phyloP scores from a whole-genome alignment of 2,888 invertebrate genomes.

The Chorisops tibialis region DNA sequence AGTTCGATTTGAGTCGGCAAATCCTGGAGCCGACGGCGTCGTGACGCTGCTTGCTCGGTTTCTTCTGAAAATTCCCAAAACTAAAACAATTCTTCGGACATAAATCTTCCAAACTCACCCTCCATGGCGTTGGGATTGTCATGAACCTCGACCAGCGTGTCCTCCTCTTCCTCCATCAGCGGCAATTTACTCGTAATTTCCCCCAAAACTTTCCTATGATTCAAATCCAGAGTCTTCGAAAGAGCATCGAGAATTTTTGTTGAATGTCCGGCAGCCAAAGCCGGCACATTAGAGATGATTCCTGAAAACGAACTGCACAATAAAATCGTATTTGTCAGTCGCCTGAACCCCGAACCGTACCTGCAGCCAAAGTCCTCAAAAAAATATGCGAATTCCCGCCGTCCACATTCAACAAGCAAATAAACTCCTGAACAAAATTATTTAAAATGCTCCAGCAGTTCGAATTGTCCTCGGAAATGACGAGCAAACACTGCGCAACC shows the following conservation, averaged over 20 bases:
- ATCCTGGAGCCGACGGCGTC: conserved; percentile 41
- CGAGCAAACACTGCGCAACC: conserved; percentile 65
- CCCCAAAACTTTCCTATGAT: conserved; percentile 56
- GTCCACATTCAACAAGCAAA: conserved; percentile 52
- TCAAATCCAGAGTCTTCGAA: conserved; percentile 55
- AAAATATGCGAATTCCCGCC: conserved; percentile 50
- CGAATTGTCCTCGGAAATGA: conserved; percentile 69
- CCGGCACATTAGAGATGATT: conserved; percentile 57
- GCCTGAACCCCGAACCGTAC: too few relatives aligned
- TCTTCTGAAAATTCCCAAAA: conserved; percentile 35
- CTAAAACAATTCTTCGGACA: too few relatives aligned
- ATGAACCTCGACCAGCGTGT: conserved; percentile 5
- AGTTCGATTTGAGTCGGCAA: conserved; percentile 51
- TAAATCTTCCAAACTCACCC: conserved; percentile 21
- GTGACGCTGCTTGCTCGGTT: conserved; percentile 40
- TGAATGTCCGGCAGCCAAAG: conserved; percentile 53
- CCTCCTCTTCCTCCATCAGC: conserved; percentile 38
- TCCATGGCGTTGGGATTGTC: conserved; percentile 30
- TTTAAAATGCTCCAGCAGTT: conserved; percentile 57
- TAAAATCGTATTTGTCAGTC: too few relatives aligned
- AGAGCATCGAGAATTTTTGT: conserved; percentile 56
- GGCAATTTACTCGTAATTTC: conserved; percentile 55
- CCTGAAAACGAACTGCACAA: conserved; percentile 39
- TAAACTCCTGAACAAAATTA: conserved; percentile 52
- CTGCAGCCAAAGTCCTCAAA: conserved; percentile 59